Base-by-base conservation (phyloP, 2,888 invertebrate genomes). In the Biston betularia region DNA sequence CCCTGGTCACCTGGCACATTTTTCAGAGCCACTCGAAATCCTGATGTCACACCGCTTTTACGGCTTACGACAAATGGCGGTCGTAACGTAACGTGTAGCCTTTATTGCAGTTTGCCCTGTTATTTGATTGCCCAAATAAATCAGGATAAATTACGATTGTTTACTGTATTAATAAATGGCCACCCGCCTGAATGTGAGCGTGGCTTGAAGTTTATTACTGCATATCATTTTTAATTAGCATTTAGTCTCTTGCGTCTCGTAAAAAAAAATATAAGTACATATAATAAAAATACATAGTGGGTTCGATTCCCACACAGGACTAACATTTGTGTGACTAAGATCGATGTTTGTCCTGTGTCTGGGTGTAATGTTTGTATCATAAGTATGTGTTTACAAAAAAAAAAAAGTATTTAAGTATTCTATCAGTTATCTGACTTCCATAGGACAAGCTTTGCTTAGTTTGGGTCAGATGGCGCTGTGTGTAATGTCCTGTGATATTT, bases 61-160 rank as follows among this genome's bases (percentile, higher is more conserved):
- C 44, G 7, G 50, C 12, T 24, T 46, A 55, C n/a, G 54, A 62
- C 14, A 57, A 63, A 57, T 58, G 38, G 46, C 63, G 40, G 52
- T 53, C 63, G 52, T 57, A 63, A 63, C 63, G 46, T 57, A 63
- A 63, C 46, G n/a, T 38, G 35, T 57, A 55, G 49, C 42, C 56
- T 63, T 63, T 63, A 63, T 63, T 63, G 42, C 48, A 57, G 40
- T 52, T 42, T 44, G 50, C 42, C 50, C 42, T 38, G 48, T 7
- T 12, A 46, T 63, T 64, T 64, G 45, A 64, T 64, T 58, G 53
- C 48, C 40, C 40, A 40, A 48, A 64, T 58, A 64, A 64, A 64
- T 64, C 63, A 44, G 49, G 38, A 24, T 57, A 14, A 64, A 64
- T 64, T 52, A 63, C 46, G 50, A 52, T 57, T 63, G 52, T 63